Percentiles rank a stretch among this genome's conserved stretches.
These are phyloP conservation scores for Nyctalus aviator DNA, from an alignment of 2,797 vertebrate species.

Conservation along the genomic window DNA sequence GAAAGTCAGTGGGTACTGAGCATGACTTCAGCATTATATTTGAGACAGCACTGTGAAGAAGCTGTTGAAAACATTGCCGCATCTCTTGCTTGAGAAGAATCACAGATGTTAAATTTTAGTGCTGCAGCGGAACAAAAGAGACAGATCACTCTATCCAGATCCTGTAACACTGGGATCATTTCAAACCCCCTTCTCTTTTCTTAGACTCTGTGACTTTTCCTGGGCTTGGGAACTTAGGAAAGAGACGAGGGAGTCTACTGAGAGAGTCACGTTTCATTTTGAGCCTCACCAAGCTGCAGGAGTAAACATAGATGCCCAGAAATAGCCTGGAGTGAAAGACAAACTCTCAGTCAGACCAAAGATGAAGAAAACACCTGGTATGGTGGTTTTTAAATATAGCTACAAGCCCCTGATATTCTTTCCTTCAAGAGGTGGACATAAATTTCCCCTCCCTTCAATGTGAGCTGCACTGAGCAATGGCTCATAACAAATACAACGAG, in stretches of 20 bases:
- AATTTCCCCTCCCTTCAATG: not conserved
- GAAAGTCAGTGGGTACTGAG: not conserved
- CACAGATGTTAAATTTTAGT: constrained; percentile 74
- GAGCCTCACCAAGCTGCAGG: not conserved
- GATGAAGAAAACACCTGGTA: not conserved
- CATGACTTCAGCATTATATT: not conserved
- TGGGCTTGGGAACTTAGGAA: constrained; percentile 36
- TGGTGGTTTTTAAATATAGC: not conserved
- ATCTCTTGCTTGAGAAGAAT: constrained; percentile 71
- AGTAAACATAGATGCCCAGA: not conserved
- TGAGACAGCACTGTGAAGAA: constrained; percentile 4
- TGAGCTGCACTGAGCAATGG: not conserved
- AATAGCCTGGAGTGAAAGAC: not conserved
- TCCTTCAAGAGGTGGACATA: not conserved
- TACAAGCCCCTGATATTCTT: constrained; percentile 6
- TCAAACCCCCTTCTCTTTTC: constrained; percentile 70
- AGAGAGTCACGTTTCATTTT: constrained; percentile 9
- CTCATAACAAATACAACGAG: constrained; percentile 33
- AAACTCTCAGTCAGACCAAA: not conserved
- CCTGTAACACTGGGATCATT: constrained; percentile 58
- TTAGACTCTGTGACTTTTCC: constrained; percentile 61
- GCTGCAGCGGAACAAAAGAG: constrained; percentile 62
- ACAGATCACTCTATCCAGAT: constrained; percentile 72
- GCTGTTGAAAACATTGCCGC: constrained; percentile 5
- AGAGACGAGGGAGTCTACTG: not conserved